Conservation (phyloP, 2,113 vertebrate species). For the Copsychus sechellarum region DNA sequence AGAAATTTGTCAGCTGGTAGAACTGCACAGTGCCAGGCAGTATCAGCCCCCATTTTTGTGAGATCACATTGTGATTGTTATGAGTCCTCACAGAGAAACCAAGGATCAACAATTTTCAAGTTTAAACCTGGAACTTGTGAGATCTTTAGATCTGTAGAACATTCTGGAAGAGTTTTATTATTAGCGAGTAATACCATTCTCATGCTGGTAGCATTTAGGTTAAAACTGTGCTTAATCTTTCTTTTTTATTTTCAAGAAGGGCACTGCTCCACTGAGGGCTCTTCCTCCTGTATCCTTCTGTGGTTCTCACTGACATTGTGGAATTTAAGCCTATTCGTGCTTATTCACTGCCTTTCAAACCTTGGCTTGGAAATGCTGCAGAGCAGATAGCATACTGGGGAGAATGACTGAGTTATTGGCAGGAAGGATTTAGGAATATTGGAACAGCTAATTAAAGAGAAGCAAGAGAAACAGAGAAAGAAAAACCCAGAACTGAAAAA, state of each 20-base stretch:
- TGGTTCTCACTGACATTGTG: neutral
- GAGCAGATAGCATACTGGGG: neutral
- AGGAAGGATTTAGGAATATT: neutral
- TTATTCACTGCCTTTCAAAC: neutral
- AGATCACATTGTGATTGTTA: accelerated
- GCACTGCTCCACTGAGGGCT: neutral
- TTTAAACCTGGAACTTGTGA: neutral
- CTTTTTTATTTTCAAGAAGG: neutral
- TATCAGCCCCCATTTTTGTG: neutral
- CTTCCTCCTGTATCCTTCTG: neutral
- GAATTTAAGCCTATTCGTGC: neutral
- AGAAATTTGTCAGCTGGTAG: neutral
- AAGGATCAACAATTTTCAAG: neutral
- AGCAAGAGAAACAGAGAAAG: neutral
- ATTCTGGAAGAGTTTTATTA: neutral
- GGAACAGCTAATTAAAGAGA: neutral
- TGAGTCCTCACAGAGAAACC: neutral
- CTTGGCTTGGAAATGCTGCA: neutral
- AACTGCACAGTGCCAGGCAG: neutral
- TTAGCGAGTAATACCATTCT: neutral
- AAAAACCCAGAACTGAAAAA: neutral
- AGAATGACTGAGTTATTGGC: neutral
- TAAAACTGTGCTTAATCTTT: neutral
- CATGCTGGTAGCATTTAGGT: neutral
- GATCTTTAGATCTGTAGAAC: neutral